phyloP scores from a whole-genome alignment of 2,797 vertebrate species.

The Menidia menidia region DNA sequence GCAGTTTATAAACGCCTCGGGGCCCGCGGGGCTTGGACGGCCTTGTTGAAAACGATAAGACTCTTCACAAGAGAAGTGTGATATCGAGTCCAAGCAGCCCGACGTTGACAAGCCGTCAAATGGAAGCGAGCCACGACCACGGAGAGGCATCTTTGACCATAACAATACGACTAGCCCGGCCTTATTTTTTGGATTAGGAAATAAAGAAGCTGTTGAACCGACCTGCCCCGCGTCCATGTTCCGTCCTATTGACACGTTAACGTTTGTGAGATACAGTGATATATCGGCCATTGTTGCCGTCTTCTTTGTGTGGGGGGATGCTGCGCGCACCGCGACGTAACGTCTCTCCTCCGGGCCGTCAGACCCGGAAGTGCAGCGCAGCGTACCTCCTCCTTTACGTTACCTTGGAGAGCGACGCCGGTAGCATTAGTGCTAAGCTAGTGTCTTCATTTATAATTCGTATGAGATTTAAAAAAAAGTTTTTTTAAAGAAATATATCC shows the following conservation, averaged over 20 bases:
- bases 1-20: background rate
- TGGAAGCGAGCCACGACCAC: conserved; percentile 12
- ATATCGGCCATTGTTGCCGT: conserved; percentile 77
- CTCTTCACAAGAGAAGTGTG: no score
- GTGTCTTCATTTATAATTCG: no score
- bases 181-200: no score
- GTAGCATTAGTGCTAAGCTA: background rate
- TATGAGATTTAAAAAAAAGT: no score
- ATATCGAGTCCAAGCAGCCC: background rate
- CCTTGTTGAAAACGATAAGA: background rate
- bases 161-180: background rate
- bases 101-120: conserved; percentile 22
- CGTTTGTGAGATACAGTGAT: conserved; percentile 77
- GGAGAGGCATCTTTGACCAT: background rate
- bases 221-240: conserved; percentile 73
- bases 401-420: background rate
- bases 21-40: background rate
- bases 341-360: conserved; percentile 35
- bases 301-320: conserved; percentile 60
- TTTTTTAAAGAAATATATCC: no score
- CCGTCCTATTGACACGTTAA: conserved; percentile 70
- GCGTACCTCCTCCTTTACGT: conserved; percentile 6
- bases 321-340: conserved; percentile 44
- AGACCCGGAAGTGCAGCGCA: conserved; percentile 60
- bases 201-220: conserved; percentile 18